Base-by-base conservation (phyloP, 1,140 invertebrate species). In the Ruditapes philippinarum region DNA sequence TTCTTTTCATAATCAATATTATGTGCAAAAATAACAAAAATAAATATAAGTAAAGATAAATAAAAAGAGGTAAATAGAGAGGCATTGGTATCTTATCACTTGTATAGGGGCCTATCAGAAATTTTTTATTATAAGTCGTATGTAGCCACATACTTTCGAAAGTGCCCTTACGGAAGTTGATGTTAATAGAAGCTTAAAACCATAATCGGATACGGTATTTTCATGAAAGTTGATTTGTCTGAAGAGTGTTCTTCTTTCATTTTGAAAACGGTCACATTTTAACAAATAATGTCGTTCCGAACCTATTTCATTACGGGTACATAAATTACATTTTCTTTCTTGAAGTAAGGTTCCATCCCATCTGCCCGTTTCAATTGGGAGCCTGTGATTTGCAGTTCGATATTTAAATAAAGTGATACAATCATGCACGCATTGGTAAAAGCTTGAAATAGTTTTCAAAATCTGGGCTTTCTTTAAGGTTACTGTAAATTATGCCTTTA, bases 361-460 rank as follows among this genome's bases (percentile, higher is more conserved):
- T 19, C 73, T 25, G 22, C 73, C 19, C 5, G 42, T 49, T 49
- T 78, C 73, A 28, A 78, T 33, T 12, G 38, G 36, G 28, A 78
- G 49, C 22, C 73, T 19, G 19, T 78, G 38, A 42, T 49, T 78
- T 22, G 19, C 19, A 22, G 40, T 49, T 5, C 73, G 33, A 28
- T 49, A 78, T 49, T 31, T 45, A 33, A 78, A 78, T 25, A 78
- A 25, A 9, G 40, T 49, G 4, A 78, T 19, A 22, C 11, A 78
- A 49, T 78, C 42, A 49, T 28, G 7, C 17, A 49, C 40, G 7
- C 17, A 19, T 78, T 11, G 73, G 22, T 45, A 78, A 33, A 11
- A 49, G 45, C 9, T 31, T 78, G 14, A 78, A 40, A 51, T 78
- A 78, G 38, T 78, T 78, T 78, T 78, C 73, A 49, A n/a, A 28